Evolutionary conservation across 2,797 vertebrate genomes (phyloP).

Genomic region (Morus bassanus): DNA sequence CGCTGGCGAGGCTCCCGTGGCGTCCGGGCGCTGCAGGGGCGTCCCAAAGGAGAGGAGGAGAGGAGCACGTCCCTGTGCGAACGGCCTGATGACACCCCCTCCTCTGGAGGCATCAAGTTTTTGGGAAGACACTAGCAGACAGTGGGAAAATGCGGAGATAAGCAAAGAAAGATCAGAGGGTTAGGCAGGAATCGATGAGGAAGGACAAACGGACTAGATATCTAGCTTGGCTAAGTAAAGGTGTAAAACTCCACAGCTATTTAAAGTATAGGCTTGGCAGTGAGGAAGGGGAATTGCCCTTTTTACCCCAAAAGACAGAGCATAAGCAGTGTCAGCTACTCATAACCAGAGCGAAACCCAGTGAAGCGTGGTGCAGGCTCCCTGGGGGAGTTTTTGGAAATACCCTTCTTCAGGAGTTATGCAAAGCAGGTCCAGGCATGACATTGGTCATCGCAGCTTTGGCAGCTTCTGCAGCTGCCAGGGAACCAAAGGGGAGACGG

Average conservation of each 20-base stretch:
- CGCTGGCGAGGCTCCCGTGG: accelerated
- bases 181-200: not conserved
- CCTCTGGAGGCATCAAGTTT: accelerated
- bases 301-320: not conserved
- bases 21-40: accelerated
- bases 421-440: not conserved
- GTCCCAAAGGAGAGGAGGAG: not conserved
- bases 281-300: accelerated
- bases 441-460: not conserved
- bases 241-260: not conserved
- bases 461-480: not conserved
- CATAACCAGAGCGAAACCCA: not conserved
- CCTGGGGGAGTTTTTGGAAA: not conserved
- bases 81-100: not conserved
- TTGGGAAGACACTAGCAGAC: not conserved
- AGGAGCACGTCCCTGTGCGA: accelerated
- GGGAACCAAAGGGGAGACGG: not conserved
- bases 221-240: not conserved
- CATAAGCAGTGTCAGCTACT: accelerated
- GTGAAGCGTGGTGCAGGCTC: not conserved
- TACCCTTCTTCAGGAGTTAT: not conserved
- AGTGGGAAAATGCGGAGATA: not conserved
- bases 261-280: not conserved
- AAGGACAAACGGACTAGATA: accelerated
- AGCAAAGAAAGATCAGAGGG: not conserved